Evolutionary conservation across 2,888 invertebrate species (phyloP), one percentile per base, ranked within the genome.

Genomic region (Polylopha cassiicola): DNA sequence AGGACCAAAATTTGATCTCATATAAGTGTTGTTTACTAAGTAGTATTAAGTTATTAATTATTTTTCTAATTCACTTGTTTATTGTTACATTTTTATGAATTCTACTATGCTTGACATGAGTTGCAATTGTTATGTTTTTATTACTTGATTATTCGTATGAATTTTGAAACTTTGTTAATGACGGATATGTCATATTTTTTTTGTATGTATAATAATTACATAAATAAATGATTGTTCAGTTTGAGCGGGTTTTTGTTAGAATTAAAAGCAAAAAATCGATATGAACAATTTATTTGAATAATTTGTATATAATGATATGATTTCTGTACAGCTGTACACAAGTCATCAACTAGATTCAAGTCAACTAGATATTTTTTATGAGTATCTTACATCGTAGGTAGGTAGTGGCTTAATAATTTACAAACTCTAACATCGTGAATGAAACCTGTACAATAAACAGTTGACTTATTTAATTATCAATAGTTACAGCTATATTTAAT

Each of bases 221-320:
- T 10, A 31, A 15, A 24, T 26, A 28, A 20, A 22, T 18, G 7
- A 21, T 42, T 41, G 31, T 29, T n/a, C 21, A 43, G 23, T 20
- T 10, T 30, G 10, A 31, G 31, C 17, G 36, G 18, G 11, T 23
- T 43, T 46, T 37, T 48, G 37, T 43, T 41, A 16, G 37, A 68
- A 63, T 64, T 37, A 70, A 73, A 70, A 37, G 48, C 44, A 48
- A 39, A 6, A 24, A 22, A 50, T 66, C 73, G 78, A 82, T 84
- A 84, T 78, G 80, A 82, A 82, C 81, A 78, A 75, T 82, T 85
- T 82, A 84, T 81, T 85, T 80, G 75, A 80, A 75, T 79, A 76
- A 74, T 84, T 81, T 78, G 74, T 81, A 79, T 70, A 75, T 71
- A 73, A 73, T 82, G 84, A 85, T 85, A 85, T 85, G 84, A 81